Evolutionary conservation across 2,797 vertebrate genomes (phyloP).

Genomic region (Tympanoctomys barrerae): DNA sequence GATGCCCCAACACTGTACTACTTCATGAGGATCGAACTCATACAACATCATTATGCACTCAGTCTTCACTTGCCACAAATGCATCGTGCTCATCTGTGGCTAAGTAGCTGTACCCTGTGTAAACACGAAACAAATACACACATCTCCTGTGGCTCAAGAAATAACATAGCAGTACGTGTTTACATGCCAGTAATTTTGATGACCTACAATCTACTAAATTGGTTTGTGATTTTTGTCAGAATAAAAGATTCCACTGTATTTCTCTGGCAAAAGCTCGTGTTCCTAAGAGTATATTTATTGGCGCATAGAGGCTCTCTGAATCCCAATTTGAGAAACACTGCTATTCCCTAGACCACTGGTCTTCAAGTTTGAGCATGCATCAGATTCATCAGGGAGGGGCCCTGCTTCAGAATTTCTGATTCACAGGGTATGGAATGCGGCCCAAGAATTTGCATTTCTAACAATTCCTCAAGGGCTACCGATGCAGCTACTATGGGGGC

Average conservation of each 20-base stretch:
- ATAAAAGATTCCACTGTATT: not conserved
- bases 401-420: not conserved
- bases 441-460: constrained; percentile 26
- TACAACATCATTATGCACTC: not conserved
- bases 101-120: not conserved
- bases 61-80: not conserved
- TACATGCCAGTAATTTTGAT: not conserved
- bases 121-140: not conserved
- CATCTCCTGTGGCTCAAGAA: not conserved
- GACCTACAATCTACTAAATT: not conserved
- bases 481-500: not conserved
- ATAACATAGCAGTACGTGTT: not conserved
- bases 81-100: not conserved
- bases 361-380: not conserved
- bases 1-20: not conserved
- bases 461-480: not conserved
- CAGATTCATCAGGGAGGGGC: not conserved
- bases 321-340: not conserved
- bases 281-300: not conserved
- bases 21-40: not conserved
- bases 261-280: constrained; percentile 37
- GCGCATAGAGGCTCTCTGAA: not conserved
- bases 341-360: not conserved
- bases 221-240: not conserved
- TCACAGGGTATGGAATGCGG: not conserved